Evolutionary conservation across 2,888 invertebrate species (phyloP).

Genomic region (Agrotis ipsilon): DNA sequence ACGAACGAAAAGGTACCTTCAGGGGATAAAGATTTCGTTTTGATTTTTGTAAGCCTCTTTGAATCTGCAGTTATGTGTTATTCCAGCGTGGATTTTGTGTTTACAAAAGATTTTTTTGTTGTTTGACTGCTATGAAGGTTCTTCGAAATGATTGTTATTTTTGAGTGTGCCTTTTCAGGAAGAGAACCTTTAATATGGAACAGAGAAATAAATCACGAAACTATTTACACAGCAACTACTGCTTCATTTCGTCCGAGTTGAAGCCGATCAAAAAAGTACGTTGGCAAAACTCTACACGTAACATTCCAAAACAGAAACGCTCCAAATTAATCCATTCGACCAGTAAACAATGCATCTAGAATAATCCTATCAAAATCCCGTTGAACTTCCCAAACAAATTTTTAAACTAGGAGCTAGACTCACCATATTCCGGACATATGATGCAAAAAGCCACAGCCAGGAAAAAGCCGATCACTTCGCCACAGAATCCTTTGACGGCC

Average conservation of each 20-base stretch:
- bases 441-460: constrained; percentile 87
- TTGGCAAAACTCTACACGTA: constrained; percentile 2
- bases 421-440: constrained; percentile 88
- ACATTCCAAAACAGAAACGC: constrained; percentile 18
- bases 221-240: background rate
- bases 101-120: background rate
- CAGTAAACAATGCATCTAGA: constrained; percentile 20
- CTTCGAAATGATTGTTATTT: background rate
- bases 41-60: constrained; percentile 28
- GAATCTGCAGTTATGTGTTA: constrained; percentile 22
- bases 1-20: constrained; percentile 18
- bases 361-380: constrained; percentile 9
- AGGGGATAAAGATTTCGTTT: constrained; percentile 36
- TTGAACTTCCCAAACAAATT: too few relatives aligned
- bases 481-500: constrained; percentile 85
- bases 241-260: background rate
- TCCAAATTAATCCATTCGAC: constrained; percentile 20
- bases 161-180: background rate
- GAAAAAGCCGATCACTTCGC: constrained; percentile 87
- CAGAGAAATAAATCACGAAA: too few relatives aligned
- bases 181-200: background rate
- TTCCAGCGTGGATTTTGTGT: background rate
- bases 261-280: background rate
- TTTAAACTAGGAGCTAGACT: constrained; percentile 67
- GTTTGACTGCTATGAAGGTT: background rate